Conservation (phyloP, 2,888 invertebrate species). For the Morpho helenor region DNA sequence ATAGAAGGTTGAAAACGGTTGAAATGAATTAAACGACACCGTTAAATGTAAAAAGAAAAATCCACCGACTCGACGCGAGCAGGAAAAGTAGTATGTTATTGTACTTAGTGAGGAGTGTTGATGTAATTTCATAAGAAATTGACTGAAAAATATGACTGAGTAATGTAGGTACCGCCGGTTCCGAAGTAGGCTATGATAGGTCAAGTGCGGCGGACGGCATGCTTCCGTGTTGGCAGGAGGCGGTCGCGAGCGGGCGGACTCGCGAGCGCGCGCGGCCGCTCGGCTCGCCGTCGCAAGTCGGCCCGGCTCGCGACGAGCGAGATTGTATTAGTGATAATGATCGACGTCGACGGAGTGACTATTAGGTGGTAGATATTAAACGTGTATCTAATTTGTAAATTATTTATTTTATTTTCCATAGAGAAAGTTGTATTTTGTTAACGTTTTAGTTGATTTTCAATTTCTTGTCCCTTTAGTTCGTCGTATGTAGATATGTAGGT, state of each 20-base stretch:
- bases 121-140: slow-evolving; percentile 74
- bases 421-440: slow-evolving; percentile 79
- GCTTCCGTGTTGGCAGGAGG: slow-evolving; percentile 57
- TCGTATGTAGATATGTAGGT: slow-evolving; percentile 73
- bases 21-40: neutral
- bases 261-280: slow-evolving; percentile 18
- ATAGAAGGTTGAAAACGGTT: slow-evolving; percentile 7
- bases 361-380: slow-evolving; percentile 68
- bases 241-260: slow-evolving; percentile 45
- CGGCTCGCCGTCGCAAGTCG: slow-evolving; percentile 28
- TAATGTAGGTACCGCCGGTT: slow-evolving; percentile 72
- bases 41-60: neutral
- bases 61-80: slow-evolving; percentile 37
- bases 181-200: slow-evolving; percentile 72
- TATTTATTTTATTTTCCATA: slow-evolving; percentile 76
- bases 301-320: slow-evolving; percentile 49
- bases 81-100: slow-evolving; percentile 51
- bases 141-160: slow-evolving; percentile 78
- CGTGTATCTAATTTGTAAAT: slow-evolving; percentile 78
- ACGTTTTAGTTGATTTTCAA: slow-evolving; percentile 78
- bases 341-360: slow-evolving; percentile 66
- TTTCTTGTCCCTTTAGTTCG: slow-evolving; percentile 71
- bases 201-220: slow-evolving; percentile 71
- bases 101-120: slow-evolving; percentile 66
- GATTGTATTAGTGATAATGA: slow-evolving; percentile 62